Evolutionary conservation across 2,113 vertebrate species (phyloP), one percentile per base, ranked within the genome.

Genomic region (Fulmarus glacialis): DNA sequence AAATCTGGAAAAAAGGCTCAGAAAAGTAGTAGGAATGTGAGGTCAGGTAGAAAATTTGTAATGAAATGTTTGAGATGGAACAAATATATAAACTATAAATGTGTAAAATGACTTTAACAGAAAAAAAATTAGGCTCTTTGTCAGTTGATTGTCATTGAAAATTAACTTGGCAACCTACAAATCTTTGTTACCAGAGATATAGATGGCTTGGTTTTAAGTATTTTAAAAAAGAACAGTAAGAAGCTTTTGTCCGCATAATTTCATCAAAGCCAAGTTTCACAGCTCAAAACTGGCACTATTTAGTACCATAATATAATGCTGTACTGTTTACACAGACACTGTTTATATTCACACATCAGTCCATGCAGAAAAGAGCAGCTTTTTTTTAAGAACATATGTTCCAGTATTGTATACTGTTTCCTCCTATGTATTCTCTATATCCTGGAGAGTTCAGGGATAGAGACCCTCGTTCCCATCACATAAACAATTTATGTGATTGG

Each of bases 401-500:
- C 6, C 1, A 4, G 19, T 55, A 30, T 15, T 64, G 6, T 47
- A 50, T 4, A n/a, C 1, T 52, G 6, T 82, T 86, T 86, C 32
- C 8, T 89, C 12, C n/a, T 34, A 7, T 55, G 19, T 71, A 23
- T 67, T 53, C 58, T 84, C 7, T 62, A 15, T 34, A 66, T 62
- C 32, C 29, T 80, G 45, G 47, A 89, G 59, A 81, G 94, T 43
- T 45, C 78, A 83, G 20, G 32, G 30, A 50, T 42, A 84, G 45
- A 96, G 45, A 60, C 4, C 12, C 36, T 90, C 12, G 3, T 82
- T 96, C 72, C 83, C 2, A 7, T 81, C 74, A 86, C 70, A 90
- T 82, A 92, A 97, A 89, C 77, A 72, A 95, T 97, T 94, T 70
- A 82, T 58, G 42, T 96, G 97, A 97, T 81, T 94, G 97, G 78